Evolutionary conservation across 2,113 vertebrate genomes (phyloP).

Genomic region (Synchiropus splendidus): DNA sequence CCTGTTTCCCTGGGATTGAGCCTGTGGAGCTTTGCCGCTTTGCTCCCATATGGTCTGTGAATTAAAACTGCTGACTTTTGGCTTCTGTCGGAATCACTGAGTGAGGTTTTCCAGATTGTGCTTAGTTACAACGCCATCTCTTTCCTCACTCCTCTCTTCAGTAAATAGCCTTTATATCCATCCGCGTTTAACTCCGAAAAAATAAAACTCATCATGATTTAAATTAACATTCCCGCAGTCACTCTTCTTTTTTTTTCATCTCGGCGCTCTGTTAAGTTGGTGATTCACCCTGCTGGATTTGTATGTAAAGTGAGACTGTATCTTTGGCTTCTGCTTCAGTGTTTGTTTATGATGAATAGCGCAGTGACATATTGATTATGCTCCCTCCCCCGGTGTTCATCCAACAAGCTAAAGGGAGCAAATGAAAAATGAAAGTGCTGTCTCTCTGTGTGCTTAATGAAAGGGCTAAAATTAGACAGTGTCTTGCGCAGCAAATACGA

Average conservation of each 20-base stretch:
- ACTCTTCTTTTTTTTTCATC: constrained; percentile 43
- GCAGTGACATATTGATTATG: constrained; percentile 59
- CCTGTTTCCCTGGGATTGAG: constrained; percentile 28
- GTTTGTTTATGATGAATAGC: constrained; percentile 61
- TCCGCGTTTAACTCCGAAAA: no score
- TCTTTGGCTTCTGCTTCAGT: constrained; percentile 21
- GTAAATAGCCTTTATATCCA: no score
- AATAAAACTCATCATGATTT: no score
- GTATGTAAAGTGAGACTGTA: no score
- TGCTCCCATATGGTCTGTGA: constrained; percentile 26
- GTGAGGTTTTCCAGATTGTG: constrained; percentile 41
- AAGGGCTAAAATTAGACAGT: constrained; percentile 56
- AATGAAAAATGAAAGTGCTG: constrained; percentile 61
- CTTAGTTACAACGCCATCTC: constrained; percentile 25
- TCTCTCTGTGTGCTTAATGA: constrained; percentile 45
- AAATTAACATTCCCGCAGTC: constrained; percentile 38
- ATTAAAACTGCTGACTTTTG: constrained; percentile 61
- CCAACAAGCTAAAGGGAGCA: constrained; percentile 53
- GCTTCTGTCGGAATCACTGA: constrained; percentile 37
- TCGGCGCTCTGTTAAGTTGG: constrained; percentile 21
- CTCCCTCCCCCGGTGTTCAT: constrained; percentile 50
- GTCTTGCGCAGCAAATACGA: constrained; percentile 21
- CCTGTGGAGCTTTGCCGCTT: constrained; percentile 34
- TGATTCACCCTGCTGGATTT: no score
- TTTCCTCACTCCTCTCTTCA: not conserved